Evolutionary conservation across 2,797 vertebrate species (phyloP).

Genomic region (Cetoscarus ocellatus): DNA sequence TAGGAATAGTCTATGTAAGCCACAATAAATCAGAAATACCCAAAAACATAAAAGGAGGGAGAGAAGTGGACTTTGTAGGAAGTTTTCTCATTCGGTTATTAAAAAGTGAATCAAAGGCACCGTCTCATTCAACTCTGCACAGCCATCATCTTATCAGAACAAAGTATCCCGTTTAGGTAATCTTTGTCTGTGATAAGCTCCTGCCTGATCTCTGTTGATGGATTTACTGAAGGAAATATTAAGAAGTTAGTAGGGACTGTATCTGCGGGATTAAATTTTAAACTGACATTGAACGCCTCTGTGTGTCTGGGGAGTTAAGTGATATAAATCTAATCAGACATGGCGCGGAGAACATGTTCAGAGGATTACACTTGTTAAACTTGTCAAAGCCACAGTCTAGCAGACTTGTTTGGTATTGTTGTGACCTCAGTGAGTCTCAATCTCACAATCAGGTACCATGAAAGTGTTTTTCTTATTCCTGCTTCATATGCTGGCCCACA

Average conservation of each 20-base stretch:
- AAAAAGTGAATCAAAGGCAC: not conserved
- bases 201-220: slow-evolving; percentile 26
- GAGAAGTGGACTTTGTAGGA: not conserved
- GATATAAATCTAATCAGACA: slow-evolving; percentile 22
- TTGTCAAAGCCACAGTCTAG: slow-evolving; percentile 12
- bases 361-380: slow-evolving; percentile 43
- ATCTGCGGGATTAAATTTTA: slow-evolving; percentile 42
- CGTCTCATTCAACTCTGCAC: not conserved
- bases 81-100: not conserved
- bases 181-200: slow-evolving; percentile 23
- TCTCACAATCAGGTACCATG: not conserved
- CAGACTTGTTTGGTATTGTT: slow-evolving; percentile 20
- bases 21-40: not conserved
- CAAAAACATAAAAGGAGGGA: not conserved
- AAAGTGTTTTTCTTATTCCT: too few relatives aligned
- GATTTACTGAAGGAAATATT: slow-evolving; percentile 28
- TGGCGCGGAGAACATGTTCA: slow-evolving; percentile 17
- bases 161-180: slow-evolving; percentile 25
- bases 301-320: slow-evolving; percentile 9
- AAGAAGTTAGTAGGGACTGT: slow-evolving; percentile 17
- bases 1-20: too few relatives aligned
- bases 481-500: too few relatives aligned
- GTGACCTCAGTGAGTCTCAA: slow-evolving; percentile 10
- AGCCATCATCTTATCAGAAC: slow-evolving; percentile 5
- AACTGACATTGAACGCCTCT: slow-evolving; percentile 1